Evolutionary conservation across 2,888 invertebrate genomes (phyloP).

Genomic region (Gastracanthus pulcherrimus): DNA sequence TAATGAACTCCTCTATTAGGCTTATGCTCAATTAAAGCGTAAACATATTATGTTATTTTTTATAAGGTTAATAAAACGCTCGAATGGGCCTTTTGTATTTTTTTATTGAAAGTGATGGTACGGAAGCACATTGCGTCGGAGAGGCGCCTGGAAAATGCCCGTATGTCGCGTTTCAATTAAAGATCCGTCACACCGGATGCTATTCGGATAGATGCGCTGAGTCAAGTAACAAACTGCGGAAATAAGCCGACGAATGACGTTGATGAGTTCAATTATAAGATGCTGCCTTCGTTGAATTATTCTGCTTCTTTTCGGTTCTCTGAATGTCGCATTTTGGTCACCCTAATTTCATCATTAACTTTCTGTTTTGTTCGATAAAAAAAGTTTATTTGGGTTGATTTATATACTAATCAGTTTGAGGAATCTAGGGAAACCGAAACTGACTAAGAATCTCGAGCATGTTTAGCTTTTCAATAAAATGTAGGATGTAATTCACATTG

Average conservation of each 20-base stretch:
- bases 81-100: not conserved
- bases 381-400: not conserved
- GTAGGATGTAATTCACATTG: too few relatives aligned
- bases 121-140: not conserved
- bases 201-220: conserved; percentile 55
- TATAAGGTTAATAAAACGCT: not conserved
- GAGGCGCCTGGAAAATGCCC: conserved; percentile 53
- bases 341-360: not conserved
- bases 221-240: conserved; percentile 64
- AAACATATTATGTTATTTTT: not conserved
- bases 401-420: too few relatives aligned
- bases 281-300: conserved; percentile 61
- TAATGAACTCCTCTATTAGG: not conserved
- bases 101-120: conserved; percentile 9
- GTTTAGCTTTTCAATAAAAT: too few relatives aligned
- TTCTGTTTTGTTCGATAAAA: not conserved
- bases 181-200: conserved; percentile 42
- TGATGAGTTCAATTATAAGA: conserved; percentile 63
- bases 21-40: too few relatives aligned
- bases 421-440: too few relatives aligned
- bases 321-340: not conserved
- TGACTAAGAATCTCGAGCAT: too few relatives aligned
- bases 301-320: conserved; percentile 42
- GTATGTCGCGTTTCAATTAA: conserved; percentile 52
- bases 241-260: conserved; percentile 60